Base-by-base conservation (phyloP, 2,113 vertebrate genomes). In the Ammodytes dubius region DNA sequence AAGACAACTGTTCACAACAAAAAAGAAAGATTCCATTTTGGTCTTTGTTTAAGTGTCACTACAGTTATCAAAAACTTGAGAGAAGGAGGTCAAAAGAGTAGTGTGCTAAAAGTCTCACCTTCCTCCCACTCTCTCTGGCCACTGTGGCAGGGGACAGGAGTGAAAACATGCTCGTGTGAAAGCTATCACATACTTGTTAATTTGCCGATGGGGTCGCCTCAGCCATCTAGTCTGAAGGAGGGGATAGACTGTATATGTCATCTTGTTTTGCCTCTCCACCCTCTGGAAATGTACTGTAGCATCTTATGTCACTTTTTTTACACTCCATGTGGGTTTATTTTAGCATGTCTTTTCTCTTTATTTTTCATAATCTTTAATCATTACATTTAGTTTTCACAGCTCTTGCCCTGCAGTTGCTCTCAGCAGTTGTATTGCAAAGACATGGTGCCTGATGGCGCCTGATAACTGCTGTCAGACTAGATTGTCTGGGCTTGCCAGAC, bases 91-190 rank as follows among this genome's bases (percentile, higher is more conserved):
- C 70, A 83, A 37, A 79, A 64, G 67, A 77, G 43, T 42, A 27
- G 58, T 11, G 43, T 85, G 83, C 37, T 70, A 58, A 74, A 88
- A 71, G 68, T 90, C 82, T 84, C 88, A 83, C 81, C 72, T 80
- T 46, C 67, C 64, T 73, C 77, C 17, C 12, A 50, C 17, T 50
- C 70, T 85, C 74, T 53, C 72, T 60, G 70, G 77, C 52, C 77
- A 52, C 58, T 35, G 76, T 70, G 63, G 81, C 71, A 54, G 73
- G 71, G 64, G 76, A 87, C 74, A 52, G 72, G 57, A 76, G 82
- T 58, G 77, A 83, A 77, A 78, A 83, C 80, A 75, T n/a, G 11
- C 27, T 43, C 0, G 57, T 81, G 84, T 79, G 81, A 92, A 89
- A 89, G 61, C 72, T 65, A 49, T 45, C 83, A 80, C 46, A 19